Conservation (phyloP, 2,797 vertebrate species). For the Kryptolebias ocellatus region DNA sequence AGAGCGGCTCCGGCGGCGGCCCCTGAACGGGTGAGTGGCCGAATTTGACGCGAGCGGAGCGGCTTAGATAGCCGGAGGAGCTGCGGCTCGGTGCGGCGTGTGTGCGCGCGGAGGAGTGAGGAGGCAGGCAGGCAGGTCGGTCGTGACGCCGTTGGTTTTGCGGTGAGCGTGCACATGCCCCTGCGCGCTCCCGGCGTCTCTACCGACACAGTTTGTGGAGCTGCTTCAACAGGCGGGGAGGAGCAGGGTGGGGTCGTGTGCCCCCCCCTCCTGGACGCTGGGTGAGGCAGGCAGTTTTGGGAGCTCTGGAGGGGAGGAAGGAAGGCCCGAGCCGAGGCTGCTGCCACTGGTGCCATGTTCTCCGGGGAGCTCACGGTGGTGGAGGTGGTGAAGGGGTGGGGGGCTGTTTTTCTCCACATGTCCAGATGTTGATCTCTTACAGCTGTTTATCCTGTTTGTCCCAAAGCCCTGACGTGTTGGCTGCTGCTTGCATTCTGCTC, state of each 20-base stretch:
- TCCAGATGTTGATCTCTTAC: no score
- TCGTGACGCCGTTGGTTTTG: slow-evolving; percentile 72
- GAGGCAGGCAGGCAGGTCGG: slow-evolving; percentile 47
- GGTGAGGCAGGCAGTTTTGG: not conserved
- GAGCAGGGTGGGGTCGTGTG: not conserved
- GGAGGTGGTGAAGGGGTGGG: no score
- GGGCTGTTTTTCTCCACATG: no score
- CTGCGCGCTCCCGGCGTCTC: slow-evolving; percentile 37
- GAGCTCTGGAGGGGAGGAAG: slow-evolving; percentile 14
- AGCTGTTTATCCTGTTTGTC: no score
- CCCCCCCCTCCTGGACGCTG: not conserved
- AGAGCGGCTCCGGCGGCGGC: slow-evolving; percentile 39
- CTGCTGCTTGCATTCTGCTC: no score
- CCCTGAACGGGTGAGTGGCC: slow-evolving; percentile 45
- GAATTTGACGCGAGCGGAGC: rapidly evolving
- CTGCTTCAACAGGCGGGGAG: slow-evolving; percentile 21
- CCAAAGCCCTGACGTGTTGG: no score
- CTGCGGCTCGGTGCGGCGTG: slow-evolving; percentile 20
- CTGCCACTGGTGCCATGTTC: no score
- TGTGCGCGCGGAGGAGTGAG: not conserved
- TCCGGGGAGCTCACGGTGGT: no score
- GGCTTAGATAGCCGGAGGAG: not conserved
- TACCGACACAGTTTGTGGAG: slow-evolving; percentile 12
- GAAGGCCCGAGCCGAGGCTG: no score
- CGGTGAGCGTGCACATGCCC: slow-evolving; percentile 60